phyloP scores from a whole-genome alignment of 2,888 invertebrate genomes.

The Metopia argyrocephala region DNA sequence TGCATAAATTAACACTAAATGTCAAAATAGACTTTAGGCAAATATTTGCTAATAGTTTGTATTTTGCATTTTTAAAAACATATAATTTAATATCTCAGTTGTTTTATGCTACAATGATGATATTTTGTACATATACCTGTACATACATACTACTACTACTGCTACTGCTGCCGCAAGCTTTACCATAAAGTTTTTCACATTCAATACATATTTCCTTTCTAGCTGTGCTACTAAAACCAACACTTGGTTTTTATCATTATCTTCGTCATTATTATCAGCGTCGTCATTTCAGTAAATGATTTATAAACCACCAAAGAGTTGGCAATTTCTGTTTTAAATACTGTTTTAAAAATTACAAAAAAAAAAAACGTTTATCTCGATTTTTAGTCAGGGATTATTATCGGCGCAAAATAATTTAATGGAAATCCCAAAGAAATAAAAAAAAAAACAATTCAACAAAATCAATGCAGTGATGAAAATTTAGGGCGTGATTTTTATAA shows the following conservation, averaged over 20 bases:
- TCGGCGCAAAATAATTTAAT: conserved; percentile 53
- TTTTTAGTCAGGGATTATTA: conserved; percentile 56
- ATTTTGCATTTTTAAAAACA: conserved; percentile 63
- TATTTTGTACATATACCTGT: conserved; percentile 15
- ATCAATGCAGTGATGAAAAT: conserved; percentile 28
- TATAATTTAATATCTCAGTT: conserved; percentile 58
- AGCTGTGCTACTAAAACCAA: conserved; percentile 21
- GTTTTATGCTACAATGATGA: neutral
- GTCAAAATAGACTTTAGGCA: conserved; percentile 65
- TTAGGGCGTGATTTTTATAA: conserved; percentile 56
- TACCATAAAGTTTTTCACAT: neutral
- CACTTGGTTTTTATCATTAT: conserved; percentile 18
- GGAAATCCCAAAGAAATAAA: neutral
- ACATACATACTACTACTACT: conserved; percentile 26
- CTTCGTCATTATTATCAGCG: conserved; percentile 27
- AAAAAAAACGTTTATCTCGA: conserved; percentile 31
- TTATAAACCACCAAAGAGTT: conserved; percentile 54
- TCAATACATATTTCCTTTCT: neutral
- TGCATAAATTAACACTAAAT: conserved; percentile 65
- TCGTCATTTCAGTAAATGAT: conserved; percentile 46
- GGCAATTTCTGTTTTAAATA: neutral
- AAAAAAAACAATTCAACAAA: neutral
- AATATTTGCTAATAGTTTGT: conserved; percentile 65
- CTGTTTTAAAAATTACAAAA: neutral
- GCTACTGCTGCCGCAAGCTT: neutral